phyloP scores from a whole-genome alignment of 2,888 invertebrate genomes.

The Temnothorax unifasciatus region DNA sequence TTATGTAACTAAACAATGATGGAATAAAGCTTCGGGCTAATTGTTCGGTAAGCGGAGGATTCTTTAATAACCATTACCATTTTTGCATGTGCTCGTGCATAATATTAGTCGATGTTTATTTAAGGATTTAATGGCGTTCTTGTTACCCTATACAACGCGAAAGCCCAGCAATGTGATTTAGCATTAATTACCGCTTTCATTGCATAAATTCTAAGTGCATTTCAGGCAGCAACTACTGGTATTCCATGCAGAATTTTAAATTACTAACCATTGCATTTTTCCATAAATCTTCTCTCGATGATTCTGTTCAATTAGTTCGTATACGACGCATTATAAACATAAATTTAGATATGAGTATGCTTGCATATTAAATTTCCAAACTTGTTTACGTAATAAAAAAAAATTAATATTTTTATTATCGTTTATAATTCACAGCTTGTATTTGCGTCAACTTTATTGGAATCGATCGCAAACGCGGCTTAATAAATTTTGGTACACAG shows the following conservation, averaged over 20 bases:
- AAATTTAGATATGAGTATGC: slow-evolving; percentile 8
- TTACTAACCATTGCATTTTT: slow-evolving; percentile 17
- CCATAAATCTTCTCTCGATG: not conserved
- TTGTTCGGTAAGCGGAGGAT: slow-evolving; percentile 20
- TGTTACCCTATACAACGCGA: slow-evolving; percentile 63
- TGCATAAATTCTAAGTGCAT: slow-evolving; percentile 76
- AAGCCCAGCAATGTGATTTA: slow-evolving; percentile 75
- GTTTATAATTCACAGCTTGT: slow-evolving; percentile 20
- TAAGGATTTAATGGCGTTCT: slow-evolving; percentile 59
- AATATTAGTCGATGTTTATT: slow-evolving; percentile 62
- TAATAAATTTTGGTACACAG: slow-evolving; percentile 63
- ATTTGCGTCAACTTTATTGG: slow-evolving; percentile 38
- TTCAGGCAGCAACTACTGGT: slow-evolving; percentile 63
- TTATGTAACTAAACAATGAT: not conserved
- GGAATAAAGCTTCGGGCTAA: not conserved
- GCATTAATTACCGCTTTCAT: slow-evolving; percentile 78
- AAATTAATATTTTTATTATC: slow-evolving; percentile 36
- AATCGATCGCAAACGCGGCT: slow-evolving; percentile 42
- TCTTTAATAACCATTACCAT: slow-evolving; percentile 38
- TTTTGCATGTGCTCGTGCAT: slow-evolving; percentile 47
- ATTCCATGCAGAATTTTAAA: slow-evolving; percentile 33
- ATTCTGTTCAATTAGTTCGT: not conserved
- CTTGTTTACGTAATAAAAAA: not conserved
- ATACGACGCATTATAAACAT: not conserved
- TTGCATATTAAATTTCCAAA: not conserved